Conservation (phyloP, 1,140 invertebrate species). For the Doryteuthis pealeii region DNA sequence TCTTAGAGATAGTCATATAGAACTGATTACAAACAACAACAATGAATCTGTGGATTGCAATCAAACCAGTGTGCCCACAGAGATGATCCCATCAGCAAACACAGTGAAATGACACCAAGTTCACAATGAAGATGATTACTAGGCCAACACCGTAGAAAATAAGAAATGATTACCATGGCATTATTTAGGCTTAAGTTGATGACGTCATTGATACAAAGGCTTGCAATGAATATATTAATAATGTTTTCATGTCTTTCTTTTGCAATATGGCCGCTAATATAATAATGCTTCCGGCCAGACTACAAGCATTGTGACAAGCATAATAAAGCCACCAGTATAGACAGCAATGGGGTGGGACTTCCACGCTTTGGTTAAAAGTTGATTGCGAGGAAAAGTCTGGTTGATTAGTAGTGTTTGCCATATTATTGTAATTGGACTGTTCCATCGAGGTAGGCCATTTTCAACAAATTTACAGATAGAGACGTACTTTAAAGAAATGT, state of each 20-base stretch:
- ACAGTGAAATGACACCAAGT: conserved; percentile 54
- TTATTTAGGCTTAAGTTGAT: conserved; percentile 57
- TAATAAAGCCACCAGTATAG: conserved; percentile 45
- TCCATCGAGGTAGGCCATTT: too few relatives aligned
- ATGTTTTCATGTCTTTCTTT: conserved; percentile 49
- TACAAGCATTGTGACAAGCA: conserved; percentile 44
- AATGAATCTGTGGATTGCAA: conserved; percentile 57
- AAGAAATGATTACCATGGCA: conserved; percentile 55
- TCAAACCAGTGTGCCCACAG: conserved; percentile 59
- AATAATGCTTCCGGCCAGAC: conserved; percentile 50
- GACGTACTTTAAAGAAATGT: too few relatives aligned
- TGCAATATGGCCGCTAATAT: conserved; percentile 43
- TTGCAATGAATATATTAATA: conserved; percentile 57
- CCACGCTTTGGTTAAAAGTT: too few relatives aligned
- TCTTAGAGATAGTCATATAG: conserved; percentile 57
- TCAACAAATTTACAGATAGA: too few relatives aligned
- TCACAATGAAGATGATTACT: conserved; percentile 50
- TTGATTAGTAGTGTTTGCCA: too few relatives aligned
- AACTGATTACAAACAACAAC: conserved; percentile 57
- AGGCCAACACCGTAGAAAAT: conserved; percentile 50
- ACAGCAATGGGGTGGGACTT: too few relatives aligned
- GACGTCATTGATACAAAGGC: conserved; percentile 59
- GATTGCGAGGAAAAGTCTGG: too few relatives aligned
- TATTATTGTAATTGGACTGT: too few relatives aligned
- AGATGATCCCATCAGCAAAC: conserved; percentile 53